These are phyloP conservation scores for Hexactinellida sp. DNA, from an alignment of 37 sponge, comb jelly and placozoan genomes.

Conservation along the genomic window DNA sequence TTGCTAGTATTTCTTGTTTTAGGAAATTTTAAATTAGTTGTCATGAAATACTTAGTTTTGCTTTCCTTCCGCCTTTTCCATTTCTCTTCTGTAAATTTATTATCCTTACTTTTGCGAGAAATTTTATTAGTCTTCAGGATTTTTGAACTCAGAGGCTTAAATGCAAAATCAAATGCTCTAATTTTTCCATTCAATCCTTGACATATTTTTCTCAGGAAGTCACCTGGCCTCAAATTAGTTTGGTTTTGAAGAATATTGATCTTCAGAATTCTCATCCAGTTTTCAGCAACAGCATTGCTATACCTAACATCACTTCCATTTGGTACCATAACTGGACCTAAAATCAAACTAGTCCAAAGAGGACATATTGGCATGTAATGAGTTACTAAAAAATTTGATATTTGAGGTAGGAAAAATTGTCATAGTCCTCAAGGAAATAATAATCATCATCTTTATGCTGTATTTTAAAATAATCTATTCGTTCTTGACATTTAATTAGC, in stretches of 20 bases:
- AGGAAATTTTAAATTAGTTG: too few species aligned
- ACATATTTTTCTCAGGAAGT: neutral
- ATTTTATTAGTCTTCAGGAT: neutral
- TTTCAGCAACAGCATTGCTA: slow-evolving; percentile 4
- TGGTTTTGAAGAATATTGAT: neutral
- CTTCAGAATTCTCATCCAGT: slow-evolving; percentile 1
- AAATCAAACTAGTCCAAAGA: slow-evolving; percentile 13
- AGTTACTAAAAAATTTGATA: neutral
- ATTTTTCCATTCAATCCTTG: neutral
- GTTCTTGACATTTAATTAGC: slow-evolving; percentile 6
- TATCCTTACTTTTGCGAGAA: neutral
- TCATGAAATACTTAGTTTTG: neutral
- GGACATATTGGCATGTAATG: neutral
- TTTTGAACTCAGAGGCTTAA: neutral
- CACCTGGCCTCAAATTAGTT: slow-evolving; percentile 9
- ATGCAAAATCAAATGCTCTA: neutral
- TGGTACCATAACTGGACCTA: slow-evolving; percentile 13
- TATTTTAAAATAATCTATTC: slow-evolving; percentile 1
- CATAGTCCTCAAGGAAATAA: neutral
- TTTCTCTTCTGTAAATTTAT: neutral
- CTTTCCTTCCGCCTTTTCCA: neutral
- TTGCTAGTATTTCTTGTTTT: too few species aligned
- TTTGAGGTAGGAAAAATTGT: neutral
- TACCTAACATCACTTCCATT: too few species aligned
- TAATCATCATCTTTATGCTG: neutral